Evolutionary conservation across 2,797 vertebrate species (phyloP).

Genomic region (Discoglossus pictus): DNA sequence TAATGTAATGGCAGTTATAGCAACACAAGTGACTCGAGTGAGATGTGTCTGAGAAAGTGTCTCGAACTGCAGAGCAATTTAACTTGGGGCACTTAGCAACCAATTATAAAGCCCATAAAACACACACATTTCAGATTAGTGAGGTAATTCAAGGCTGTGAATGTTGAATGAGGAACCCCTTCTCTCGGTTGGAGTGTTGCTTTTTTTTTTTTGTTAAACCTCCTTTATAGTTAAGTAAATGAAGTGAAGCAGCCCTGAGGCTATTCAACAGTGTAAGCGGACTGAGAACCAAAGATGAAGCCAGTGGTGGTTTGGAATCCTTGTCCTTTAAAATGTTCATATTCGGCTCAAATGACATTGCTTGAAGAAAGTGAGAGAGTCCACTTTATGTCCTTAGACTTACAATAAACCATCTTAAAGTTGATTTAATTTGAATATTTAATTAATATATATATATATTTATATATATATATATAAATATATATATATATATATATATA

Average conservation of each 20-base stretch:
- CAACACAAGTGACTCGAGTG: neutral
- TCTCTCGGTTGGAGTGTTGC: slow-evolving; percentile 57
- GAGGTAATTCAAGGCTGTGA: slow-evolving; percentile 56
- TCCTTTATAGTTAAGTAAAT: slow-evolving; percentile 64
- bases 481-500: too few species aligned
- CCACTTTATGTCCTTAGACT: slow-evolving; percentile 58
- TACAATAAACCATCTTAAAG: slow-evolving; percentile 55
- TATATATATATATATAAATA: too few species aligned
- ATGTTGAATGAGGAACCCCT: slow-evolving; percentile 54
- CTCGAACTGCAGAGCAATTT: slow-evolving; percentile 19
- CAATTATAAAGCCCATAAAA: slow-evolving; percentile 11
- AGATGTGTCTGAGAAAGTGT: slow-evolving; percentile 12
- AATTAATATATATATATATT: too few species aligned
- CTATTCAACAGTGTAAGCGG: slow-evolving; percentile 60
- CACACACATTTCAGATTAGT: slow-evolving; percentile 18
- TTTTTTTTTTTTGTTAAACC: slow-evolving; percentile 56
- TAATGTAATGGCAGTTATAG: slow-evolving; percentile 6
- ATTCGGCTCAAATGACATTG: slow-evolving; percentile 71
- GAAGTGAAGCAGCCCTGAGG: slow-evolving; percentile 69
- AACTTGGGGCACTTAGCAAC: slow-evolving; percentile 36
- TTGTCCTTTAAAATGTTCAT: slow-evolving; percentile 74
- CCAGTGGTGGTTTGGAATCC: slow-evolving; percentile 70
- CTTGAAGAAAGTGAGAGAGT: slow-evolving; percentile 66
- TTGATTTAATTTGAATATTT: too few species aligned
- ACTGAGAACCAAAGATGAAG: slow-evolving; percentile 64